Conservation (phyloP, 2,113 vertebrate species). For the Ploceus nigricollis region DNA sequence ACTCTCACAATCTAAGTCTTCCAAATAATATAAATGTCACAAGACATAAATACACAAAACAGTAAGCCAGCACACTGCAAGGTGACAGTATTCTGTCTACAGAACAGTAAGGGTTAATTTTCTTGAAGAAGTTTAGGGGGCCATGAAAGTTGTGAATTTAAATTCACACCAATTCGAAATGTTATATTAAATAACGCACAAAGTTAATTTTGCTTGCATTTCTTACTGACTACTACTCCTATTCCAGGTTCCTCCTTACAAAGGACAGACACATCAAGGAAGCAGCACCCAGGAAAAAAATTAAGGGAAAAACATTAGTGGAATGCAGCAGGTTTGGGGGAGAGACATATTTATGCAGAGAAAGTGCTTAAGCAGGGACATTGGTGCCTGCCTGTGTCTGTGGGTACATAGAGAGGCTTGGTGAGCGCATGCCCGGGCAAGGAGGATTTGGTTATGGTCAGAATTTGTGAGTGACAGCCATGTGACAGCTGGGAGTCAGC, state of each 20-base stretch:
- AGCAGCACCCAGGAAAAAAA: not conserved
- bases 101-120: constrained; percentile 12
- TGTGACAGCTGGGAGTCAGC: constrained; percentile 59
- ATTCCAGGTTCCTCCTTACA: not conserved
- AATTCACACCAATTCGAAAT: not conserved
- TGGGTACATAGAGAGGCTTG: not conserved
- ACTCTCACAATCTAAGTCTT: not conserved
- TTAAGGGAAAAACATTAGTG: not conserved
- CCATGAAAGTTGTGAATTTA: not conserved
- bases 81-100: not conserved
- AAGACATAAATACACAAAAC: not conserved
- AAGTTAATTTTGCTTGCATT: not conserved
- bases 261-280: not conserved
- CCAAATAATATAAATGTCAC: not conserved
- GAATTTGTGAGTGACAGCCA: constrained; percentile 61
- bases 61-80: not conserved
- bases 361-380: not conserved
- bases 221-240: not conserved
- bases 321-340: not conserved
- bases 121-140: not conserved
- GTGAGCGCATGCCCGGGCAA: not conserved
- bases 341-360: not conserved
- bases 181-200: not conserved
- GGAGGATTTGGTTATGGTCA: constrained; percentile 51
- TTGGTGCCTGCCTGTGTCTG: not conserved